phyloP scores from a whole-genome alignment of 1,140 invertebrate genomes.

The Aplysia californica region DNA sequence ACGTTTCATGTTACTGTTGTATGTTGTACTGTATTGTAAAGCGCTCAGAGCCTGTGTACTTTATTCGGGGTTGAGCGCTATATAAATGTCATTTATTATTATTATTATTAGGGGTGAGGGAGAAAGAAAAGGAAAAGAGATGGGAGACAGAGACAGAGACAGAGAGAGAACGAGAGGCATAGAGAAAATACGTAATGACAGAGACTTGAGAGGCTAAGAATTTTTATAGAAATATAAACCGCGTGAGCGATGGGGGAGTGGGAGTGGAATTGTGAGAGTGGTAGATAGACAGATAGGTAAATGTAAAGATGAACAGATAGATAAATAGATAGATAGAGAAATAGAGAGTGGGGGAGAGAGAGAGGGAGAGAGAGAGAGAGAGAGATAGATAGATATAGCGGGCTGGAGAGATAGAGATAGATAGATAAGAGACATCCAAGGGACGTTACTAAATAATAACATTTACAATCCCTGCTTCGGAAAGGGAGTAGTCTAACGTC shows the following conservation, averaged over 20 bases:
- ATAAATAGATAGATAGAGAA: constrained; percentile 1
- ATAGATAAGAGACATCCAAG: background rate
- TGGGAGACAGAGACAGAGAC: background rate
- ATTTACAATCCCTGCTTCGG: background rate
- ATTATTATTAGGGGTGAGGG: background rate
- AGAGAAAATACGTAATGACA: background rate
- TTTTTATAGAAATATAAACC: background rate
- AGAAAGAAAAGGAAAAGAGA: background rate
- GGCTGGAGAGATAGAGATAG: constrained; percentile 8
- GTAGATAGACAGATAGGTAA: background rate
- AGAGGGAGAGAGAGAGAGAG: background rate
- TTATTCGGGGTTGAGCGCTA: too few relatives aligned
- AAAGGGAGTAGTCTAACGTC: too few relatives aligned
- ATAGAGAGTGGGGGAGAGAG: background rate
- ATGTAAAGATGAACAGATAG: background rate
- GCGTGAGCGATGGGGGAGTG: constrained; percentile 9
- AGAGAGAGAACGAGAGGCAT: constrained; percentile 10
- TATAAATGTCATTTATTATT: too few relatives aligned
- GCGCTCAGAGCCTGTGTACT: too few relatives aligned
- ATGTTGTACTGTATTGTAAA: too few relatives aligned
- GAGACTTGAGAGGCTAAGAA: background rate
- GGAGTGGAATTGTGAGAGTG: background rate
- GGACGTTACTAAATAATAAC: background rate
- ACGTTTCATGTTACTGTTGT: too few relatives aligned
- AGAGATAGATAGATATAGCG: background rate